Evolutionary conservation across 2,797 vertebrate genomes (phyloP), one percentile per base, ranked within the genome.

Genomic region (Phoebastria nigripes): DNA sequence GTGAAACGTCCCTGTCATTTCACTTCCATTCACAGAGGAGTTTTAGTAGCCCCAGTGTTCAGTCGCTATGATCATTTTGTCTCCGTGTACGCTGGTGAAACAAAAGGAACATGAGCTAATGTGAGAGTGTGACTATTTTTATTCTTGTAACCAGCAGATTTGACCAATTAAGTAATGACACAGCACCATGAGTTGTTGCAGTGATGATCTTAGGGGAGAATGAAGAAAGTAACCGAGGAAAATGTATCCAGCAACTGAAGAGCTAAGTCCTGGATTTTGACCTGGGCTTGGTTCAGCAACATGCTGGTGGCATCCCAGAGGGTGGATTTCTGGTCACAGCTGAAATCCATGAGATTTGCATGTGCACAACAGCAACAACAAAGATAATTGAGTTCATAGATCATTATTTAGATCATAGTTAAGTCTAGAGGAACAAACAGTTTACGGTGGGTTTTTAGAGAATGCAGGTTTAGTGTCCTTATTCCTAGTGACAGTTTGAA

Each of bases 31-130:
- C 22, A 7, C n/a, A 46, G 42, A 56, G 54, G 37, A 41, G 46
- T 12, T 39, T 44, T 22, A 35, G 18, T 16, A 49, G 21, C 42
- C 54, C 31, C 4, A 0, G 7, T 2, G 11, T 51, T 39, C 41
- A 4, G 13, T 69, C 0, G 0, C 28, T 33, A 2, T 2, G 15
- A 35, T 78, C 5, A 0, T 11, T 59, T 69, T 73, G 56, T 37
- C 28, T 78, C 44, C 4, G 1, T 17, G 15, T 47, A 17, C 29
- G 5, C 39, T 16, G 19, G 21, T 69, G 59, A 47, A 81, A 37
- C 35, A 39, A 44, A 66, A 71, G 33, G 17, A 82, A 35, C 10
- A 1, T 6, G 31, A 37, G 46, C 8, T 80, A 4, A 19, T 22
- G n/a, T 9, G 59, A 41, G 39, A 42, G 14, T 2, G 26, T 29